A percentile compares a stretch with the other conserved stretches of the same genome.
Conservation (phyloP, 2,113 vertebrate genomes). For the Calidris pugnax region DNA sequence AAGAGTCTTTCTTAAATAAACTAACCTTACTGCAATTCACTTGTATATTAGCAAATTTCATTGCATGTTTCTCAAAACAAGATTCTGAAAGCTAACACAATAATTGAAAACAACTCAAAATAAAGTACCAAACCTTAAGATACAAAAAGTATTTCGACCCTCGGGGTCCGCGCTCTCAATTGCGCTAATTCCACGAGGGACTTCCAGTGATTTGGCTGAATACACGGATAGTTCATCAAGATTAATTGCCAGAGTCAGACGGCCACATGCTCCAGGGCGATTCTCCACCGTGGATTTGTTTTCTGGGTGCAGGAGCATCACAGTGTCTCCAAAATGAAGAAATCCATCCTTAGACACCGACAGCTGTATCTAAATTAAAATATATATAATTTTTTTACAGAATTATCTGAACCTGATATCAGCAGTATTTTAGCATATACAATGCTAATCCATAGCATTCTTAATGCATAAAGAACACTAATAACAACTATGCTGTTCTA, state of each 20-base stretch:
- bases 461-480: no score
- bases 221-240: slow-evolving; percentile 67
- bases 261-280: background rate
- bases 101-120: background rate
- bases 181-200: slow-evolving; percentile 76
- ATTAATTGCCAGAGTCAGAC: slow-evolving; percentile 74
- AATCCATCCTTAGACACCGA: slow-evolving; percentile 77
- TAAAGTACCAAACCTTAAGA: slow-evolving; percentile 78
- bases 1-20: background rate
- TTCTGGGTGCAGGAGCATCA: slow-evolving; percentile 82
- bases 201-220: background rate
- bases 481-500: accelerated
- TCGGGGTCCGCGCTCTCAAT: slow-evolving; percentile 37
- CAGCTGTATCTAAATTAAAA: slow-evolving; percentile 76
- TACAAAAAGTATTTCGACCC: slow-evolving; percentile 79
- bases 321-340: slow-evolving; percentile 84
- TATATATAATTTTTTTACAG: accelerated
- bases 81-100: background rate
- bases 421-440: background rate
- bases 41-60: background rate
- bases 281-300: background rate
- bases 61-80: background rate
- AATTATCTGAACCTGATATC: background rate
- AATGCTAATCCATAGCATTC: background rate
- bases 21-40: background rate